A percentile compares a stretch with the other conserved stretches of the same genome.
Evolutionary conservation across 2,113 vertebrate species (phyloP).

Genomic region (Microcebus jonahi): DNA sequence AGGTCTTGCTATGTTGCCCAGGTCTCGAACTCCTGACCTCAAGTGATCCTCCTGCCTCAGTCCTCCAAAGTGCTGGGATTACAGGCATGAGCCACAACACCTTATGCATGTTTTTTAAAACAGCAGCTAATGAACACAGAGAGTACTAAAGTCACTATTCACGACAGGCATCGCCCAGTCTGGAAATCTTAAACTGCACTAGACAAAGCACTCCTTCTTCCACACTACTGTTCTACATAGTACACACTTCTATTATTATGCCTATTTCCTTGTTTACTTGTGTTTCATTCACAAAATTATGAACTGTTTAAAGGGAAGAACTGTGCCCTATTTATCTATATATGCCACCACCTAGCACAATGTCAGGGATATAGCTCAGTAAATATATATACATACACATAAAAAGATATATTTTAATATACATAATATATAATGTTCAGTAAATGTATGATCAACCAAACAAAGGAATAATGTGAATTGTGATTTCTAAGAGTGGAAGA

Average conservation of each 20-base stretch:
- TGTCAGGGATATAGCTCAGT: neutral
- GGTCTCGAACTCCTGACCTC: too few species aligned
- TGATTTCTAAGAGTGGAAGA: neutral
- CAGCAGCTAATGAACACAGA: neutral
- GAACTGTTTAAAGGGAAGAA: neutral
- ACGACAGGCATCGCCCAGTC: neutral
- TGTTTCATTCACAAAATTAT: neutral
- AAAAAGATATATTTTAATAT: too few species aligned
- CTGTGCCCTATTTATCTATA: neutral
- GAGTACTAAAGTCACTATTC: neutral
- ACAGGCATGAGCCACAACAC: too few species aligned
- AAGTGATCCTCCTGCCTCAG: too few species aligned
- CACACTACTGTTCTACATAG: neutral
- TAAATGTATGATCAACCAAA: neutral
- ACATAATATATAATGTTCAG: neutral
- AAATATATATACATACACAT: too few species aligned
- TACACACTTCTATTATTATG: neutral
- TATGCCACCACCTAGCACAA: neutral
- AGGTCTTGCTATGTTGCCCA: too few species aligned
- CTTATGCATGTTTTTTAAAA: neutral
- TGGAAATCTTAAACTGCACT: neutral
- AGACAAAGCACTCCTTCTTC: neutral
- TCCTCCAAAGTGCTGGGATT: too few species aligned
- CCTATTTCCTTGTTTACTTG: neutral
- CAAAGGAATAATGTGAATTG: neutral